Percentiles rank a stretch among this genome's conserved stretches.
Conservation (phyloP, 2,888 invertebrate genomes). For the Dryobotodes eremita region DNA sequence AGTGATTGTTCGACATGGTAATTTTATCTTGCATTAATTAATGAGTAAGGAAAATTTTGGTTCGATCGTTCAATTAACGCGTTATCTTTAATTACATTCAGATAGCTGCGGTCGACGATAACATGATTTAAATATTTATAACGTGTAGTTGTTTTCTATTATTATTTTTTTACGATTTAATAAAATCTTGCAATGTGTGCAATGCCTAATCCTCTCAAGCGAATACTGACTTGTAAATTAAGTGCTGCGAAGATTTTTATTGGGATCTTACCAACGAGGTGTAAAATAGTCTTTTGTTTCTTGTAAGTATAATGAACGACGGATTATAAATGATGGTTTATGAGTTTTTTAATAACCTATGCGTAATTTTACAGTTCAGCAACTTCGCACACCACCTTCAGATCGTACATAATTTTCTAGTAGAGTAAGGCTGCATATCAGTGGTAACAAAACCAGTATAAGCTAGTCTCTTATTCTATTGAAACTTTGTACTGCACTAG, state of each 20-base stretch:
- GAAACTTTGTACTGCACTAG: too few relatives aligned
- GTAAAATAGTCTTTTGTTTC: constrained; percentile 19
- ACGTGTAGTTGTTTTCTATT: not conserved
- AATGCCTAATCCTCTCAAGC: constrained; percentile 28
- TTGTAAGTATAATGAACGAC: not conserved
- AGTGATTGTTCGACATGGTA: not conserved
- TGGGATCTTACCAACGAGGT: constrained; percentile 5
- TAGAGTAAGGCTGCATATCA: too few relatives aligned
- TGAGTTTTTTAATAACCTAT: not conserved
- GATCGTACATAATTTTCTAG: not conserved
- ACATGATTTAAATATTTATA: not conserved
- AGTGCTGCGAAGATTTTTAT: constrained; percentile 17
- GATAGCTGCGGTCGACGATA: not conserved
- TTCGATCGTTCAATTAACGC: constrained; percentile 21
- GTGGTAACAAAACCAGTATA: too few relatives aligned
- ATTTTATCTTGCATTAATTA: not conserved
- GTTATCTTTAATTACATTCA: constrained; percentile 18
- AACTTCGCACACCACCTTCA: not conserved
- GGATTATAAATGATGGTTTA: not conserved
- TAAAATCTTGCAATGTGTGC: not conserved
- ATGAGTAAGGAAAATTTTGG: constrained; percentile 14
- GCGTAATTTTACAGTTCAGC: not conserved
- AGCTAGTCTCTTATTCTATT: too few relatives aligned
- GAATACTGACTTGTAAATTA: constrained; percentile 20
- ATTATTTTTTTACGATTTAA: not conserved